Conservation (phyloP, 2,888 invertebrate genomes). For the Oxystoma pomonae region DNA sequence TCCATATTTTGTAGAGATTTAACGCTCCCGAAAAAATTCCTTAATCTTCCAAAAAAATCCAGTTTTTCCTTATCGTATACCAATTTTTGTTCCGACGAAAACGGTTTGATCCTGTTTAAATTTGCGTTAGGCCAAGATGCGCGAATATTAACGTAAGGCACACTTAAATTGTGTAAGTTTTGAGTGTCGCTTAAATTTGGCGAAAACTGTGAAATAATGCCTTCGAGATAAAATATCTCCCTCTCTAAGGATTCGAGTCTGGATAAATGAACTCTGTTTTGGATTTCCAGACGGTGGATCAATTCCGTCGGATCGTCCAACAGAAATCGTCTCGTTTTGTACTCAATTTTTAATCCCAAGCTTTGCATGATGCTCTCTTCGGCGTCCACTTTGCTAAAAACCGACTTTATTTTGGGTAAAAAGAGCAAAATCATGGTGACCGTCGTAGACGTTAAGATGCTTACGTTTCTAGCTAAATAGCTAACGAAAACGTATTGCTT, state of each 20-base stretch:
- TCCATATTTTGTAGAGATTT: conserved; percentile 25
- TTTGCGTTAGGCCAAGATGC: conserved; percentile 37
- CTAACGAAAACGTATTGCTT: conserved; percentile 77
- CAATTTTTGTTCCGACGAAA: conserved; percentile 34
- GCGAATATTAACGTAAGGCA: conserved; percentile 20
- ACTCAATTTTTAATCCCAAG: conserved; percentile 83
- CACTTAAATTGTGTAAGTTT: conserved; percentile 16
- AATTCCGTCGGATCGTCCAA: conserved; percentile 75
- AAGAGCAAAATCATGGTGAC: conserved; percentile 82
- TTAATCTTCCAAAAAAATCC: conserved; percentile 34
- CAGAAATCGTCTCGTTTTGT: conserved; percentile 65
- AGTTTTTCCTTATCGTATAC: conserved; percentile 26
- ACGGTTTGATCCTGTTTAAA: conserved; percentile 15
- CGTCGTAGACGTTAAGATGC: conserved; percentile 83
- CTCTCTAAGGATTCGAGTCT: conserved; percentile 76
- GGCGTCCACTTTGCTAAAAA: conserved; percentile 62
- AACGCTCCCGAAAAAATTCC: conserved; percentile 37
- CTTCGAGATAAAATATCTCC: conserved; percentile 71
- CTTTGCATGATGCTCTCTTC: conserved; percentile 82
- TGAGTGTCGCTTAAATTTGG: conserved; percentile 18
- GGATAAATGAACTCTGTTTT: conserved; percentile 82
- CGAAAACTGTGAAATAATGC: conserved; percentile 51
- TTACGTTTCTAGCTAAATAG: conserved; percentile 75
- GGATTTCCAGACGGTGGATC: conserved; percentile 83
- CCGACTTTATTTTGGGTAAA: conserved; percentile 77